Percentiles rank a stretch among this genome's conserved stretches.
phyloP scores from a whole-genome alignment of 2,797 vertebrate species.

The Dendrocincla fuliginosa region DNA sequence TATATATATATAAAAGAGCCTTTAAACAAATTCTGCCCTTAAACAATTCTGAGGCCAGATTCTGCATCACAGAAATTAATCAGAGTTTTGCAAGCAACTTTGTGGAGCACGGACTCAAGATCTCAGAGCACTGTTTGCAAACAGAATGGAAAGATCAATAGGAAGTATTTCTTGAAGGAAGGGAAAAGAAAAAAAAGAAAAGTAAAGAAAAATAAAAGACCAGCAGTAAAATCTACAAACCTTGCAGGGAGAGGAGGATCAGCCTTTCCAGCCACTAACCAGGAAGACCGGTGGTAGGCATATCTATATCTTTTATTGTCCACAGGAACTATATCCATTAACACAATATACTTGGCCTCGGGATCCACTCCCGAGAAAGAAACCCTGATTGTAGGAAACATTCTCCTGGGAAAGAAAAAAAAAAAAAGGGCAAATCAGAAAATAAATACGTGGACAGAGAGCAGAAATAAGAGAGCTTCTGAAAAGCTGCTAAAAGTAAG shows the following conservation, averaged over 20 bases:
- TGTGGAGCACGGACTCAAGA: not conserved
- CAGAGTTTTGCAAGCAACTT: not conserved
- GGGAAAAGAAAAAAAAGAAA: too few relatives aligned
- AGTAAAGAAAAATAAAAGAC: not conserved
- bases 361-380: conserved; percentile 96
- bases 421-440: conserved; percentile 13
- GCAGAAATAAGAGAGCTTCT: not conserved
- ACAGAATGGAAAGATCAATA: not conserved
- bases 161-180: not conserved
- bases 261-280: conserved; percentile 97
- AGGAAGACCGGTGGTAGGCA: conserved; percentile 97
- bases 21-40: not conserved
- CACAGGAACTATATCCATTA: conserved; percentile 98
- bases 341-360: conserved; percentile 95
- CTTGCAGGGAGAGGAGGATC: conserved; percentile 95
- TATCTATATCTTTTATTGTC: conserved; percentile 98
- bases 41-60: not conserved
- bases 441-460: not conserved
- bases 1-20: not conserved
- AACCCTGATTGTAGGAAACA: conserved; percentile 98
- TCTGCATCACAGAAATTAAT: not conserved
- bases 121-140: not conserved
- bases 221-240: conserved; percentile 72
- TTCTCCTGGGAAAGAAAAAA: conserved; percentile 80
- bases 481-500: not conserved